Percentiles rank a stretch among this genome's conserved stretches.
These are phyloP conservation scores for Spinus olivaceus DNA, from an alignment of 2,797 vertebrate genomes.

Conservation along the genomic window DNA sequence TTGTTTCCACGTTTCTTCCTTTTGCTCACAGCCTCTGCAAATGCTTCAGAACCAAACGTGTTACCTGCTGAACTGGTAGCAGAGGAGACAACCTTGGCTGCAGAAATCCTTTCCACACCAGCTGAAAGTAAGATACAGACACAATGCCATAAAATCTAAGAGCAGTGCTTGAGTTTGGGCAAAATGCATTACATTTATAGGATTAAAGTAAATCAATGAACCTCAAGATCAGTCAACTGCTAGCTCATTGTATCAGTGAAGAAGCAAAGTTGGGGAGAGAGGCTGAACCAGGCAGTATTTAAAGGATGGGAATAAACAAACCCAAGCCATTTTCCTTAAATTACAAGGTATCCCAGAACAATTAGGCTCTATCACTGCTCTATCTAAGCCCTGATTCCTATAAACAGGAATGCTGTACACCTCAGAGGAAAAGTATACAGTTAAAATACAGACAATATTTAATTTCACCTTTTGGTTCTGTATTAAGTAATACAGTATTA, in stretches of 20 bases:
- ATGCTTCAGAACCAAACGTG: accelerated
- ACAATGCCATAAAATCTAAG: neutral
- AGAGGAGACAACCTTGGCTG: accelerated
- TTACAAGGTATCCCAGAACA: neutral
- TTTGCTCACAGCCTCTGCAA: neutral
- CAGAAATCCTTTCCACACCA: neutral
- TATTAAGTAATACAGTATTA: neutral
- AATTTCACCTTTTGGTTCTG: neutral
- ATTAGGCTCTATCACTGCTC: neutral
- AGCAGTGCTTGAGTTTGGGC: neutral
- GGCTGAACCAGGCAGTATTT: neutral
- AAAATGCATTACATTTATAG: neutral
- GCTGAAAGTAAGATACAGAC: neutral
- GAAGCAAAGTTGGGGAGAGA: neutral
- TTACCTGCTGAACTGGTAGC: accelerated
- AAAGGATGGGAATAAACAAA: neutral
- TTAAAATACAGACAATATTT: neutral
- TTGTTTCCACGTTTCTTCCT: neutral
- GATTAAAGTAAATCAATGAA: neutral
- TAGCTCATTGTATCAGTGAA: neutral
- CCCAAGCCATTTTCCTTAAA: neutral
- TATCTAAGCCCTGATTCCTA: neutral
- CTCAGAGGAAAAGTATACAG: neutral
- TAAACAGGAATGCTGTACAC: neutral
- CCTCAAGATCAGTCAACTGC: neutral